Evolutionary conservation across 2,797 vertebrate genomes (phyloP).

Genomic region (Odontamblyopus rebecca): DNA sequence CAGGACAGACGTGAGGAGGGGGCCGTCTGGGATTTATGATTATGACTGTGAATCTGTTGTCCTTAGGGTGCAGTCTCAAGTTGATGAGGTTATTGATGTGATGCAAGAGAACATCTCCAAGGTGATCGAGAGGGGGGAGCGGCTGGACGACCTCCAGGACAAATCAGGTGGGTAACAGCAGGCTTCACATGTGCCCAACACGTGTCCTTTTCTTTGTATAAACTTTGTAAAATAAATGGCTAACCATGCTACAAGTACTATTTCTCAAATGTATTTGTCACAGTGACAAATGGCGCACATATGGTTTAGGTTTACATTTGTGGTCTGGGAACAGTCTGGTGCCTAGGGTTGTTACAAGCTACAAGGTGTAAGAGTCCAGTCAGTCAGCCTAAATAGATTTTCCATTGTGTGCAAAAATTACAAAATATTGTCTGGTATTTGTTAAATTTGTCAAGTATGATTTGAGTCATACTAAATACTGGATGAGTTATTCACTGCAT

Average conservation of each 20-base stretch:
- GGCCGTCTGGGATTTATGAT: neutral
- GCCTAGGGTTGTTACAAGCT: neutral
- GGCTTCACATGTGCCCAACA: neutral
- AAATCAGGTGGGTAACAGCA: slow-evolving; percentile 87
- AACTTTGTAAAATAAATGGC: neutral
- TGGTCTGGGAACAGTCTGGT: neutral
- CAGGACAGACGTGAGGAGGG: neutral
- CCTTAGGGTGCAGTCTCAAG: slow-evolving; percentile 94
- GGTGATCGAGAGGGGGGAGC: slow-evolving; percentile 96
- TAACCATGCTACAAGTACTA: neutral
- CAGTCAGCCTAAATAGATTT: neutral
- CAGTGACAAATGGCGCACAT: slow-evolving; percentile 6
- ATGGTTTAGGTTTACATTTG: neutral
- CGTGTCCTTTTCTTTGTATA: neutral
- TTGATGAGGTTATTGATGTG: slow-evolving; percentile 98
- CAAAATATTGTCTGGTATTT: neutral
- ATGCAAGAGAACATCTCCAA: slow-evolving; percentile 99
- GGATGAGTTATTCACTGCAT: neutral
- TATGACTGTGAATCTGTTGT: neutral
- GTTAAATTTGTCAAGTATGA: neutral
- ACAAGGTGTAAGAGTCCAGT: neutral
- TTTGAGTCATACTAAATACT: neutral
- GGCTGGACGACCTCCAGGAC: slow-evolving; percentile 96
- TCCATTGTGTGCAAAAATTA: neutral
- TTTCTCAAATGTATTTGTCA: neutral